Percentiles rank a stretch among this genome's conserved stretches.
Conservation (phyloP, 64 coral and sea anemone genomes). For the Actinia tenebrosa region DNA sequence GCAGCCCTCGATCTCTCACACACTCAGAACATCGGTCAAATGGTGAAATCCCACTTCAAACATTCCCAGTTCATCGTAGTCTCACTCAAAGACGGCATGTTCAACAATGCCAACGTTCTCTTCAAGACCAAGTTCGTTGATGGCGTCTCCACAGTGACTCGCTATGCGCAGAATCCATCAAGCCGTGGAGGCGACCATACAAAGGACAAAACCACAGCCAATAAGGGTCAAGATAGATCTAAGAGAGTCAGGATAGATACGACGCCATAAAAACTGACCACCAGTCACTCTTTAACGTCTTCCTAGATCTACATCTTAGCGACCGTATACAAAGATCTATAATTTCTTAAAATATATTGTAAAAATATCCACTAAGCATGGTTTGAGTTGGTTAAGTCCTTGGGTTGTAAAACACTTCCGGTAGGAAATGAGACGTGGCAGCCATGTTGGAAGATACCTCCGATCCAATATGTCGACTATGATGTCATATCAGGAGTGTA, state of each 20-base stretch:
- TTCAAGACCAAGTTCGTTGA: conserved; percentile 98
- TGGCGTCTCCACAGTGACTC: conserved; percentile 92
- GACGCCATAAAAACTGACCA: conserved; percentile 46
- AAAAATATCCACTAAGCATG: too few relatives aligned
- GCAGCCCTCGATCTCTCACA: conserved; percentile 93
- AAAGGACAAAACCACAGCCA: conserved; percentile 48
- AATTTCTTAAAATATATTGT: too few relatives aligned
- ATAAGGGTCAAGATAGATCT: conserved; percentile 57
- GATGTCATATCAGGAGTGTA: too few relatives aligned
- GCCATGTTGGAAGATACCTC: too few relatives aligned
- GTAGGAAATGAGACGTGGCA: too few relatives aligned
- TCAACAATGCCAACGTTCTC: conserved; percentile 97
- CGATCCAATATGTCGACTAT: too few relatives aligned
- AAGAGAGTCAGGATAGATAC: conserved; percentile 62
- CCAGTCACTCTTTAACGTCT: not conserved
- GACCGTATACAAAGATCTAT: too few relatives aligned
- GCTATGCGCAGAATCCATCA: conserved; percentile 82
- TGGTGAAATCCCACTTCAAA: conserved; percentile 91
- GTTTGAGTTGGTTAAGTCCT: too few relatives aligned
- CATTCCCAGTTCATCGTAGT: conserved; percentile 99
- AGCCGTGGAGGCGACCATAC: conserved; percentile 29
- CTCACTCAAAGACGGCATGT: conserved; percentile 97
- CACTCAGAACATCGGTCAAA: conserved; percentile 94
- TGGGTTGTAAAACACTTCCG: too few relatives aligned
- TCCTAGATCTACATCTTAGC: not conserved